A percentile compares a stretch with the other conserved stretches of the same genome.
Conservation (phyloP, 2,113 vertebrate species). For the Rhinichthys klamathensis region DNA sequence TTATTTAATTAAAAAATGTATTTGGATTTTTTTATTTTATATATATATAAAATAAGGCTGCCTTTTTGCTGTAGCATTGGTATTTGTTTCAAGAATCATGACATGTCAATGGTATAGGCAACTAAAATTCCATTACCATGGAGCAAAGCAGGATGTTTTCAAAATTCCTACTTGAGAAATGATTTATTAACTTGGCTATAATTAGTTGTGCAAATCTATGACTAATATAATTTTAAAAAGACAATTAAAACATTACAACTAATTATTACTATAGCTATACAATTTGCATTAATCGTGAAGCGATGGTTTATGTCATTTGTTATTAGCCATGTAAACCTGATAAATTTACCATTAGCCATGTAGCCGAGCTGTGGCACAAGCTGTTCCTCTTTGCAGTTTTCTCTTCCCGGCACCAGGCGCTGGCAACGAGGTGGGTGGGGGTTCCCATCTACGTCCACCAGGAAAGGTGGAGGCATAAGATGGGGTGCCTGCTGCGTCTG, state of each 20-base stretch:
- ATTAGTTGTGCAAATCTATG: neutral
- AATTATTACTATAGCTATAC: neutral
- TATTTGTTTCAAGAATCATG: neutral
- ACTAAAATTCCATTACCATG: neutral
- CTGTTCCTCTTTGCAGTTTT: constrained; percentile 96
- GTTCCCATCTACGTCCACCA: constrained; percentile 97
- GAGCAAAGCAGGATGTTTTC: neutral
- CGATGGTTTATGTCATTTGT: neutral
- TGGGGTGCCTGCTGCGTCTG: constrained; percentile 99
- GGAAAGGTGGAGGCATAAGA: constrained; percentile 96
- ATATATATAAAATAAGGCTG: neutral
- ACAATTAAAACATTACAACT: neutral
- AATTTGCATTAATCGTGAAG: neutral
- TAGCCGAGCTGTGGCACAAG: constrained; percentile 97
- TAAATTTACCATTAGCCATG: constrained; percentile 88
- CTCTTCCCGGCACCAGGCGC: constrained; percentile 93
- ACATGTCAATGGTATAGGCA: neutral
- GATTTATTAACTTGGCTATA: neutral
- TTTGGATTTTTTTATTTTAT: neutral
- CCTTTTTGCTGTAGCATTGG: neutral
- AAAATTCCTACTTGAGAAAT: neutral
- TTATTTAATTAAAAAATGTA: neutral
- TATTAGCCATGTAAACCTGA: neutral
- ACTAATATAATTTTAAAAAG: neutral
- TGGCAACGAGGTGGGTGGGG: constrained; percentile 92